Evolutionary conservation across 2,113 vertebrate genomes (phyloP).

Genomic region (Suricata suricatta): DNA sequence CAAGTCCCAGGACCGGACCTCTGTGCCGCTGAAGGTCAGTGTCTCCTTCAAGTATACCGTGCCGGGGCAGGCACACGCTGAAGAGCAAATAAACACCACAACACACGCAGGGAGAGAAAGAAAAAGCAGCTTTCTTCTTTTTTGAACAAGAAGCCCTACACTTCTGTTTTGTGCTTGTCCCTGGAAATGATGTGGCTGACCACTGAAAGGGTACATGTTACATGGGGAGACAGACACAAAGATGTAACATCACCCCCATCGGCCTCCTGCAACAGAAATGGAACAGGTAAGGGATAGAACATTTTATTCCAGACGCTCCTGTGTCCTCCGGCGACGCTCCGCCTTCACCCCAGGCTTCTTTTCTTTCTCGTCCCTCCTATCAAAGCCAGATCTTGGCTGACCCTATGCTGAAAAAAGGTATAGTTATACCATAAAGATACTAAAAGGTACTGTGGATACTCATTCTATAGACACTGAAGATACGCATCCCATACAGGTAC

Average conservation of each 20-base stretch:
- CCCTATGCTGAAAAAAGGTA: neutral
- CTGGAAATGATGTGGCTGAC: neutral
- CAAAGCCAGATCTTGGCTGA: neutral
- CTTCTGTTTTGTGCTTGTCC: neutral
- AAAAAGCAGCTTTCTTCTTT: neutral
- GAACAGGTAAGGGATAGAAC: too few relatives aligned
- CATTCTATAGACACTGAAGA: neutral
- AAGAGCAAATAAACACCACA: neutral
- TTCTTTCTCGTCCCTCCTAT: neutral
- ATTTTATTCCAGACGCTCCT: neutral
- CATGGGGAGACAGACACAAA: neutral
- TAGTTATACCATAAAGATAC: neutral
- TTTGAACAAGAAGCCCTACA: neutral
- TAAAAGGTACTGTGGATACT: neutral
- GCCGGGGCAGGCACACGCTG: rapidly evolving
- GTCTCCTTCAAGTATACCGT: rapidly evolving
- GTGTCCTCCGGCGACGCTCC: neutral
- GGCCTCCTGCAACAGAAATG: neutral
- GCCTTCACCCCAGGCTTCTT: neutral
- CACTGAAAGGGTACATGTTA: neutral
- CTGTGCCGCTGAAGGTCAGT: neutral
- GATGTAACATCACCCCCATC: rapidly evolving
- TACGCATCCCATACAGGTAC: neutral
- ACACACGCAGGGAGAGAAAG: neutral
- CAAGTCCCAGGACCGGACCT: neutral